These are phyloP conservation scores for Mesochorus sp. DNA, from an alignment of 2,888 invertebrate genomes.

Conservation along the genomic window DNA sequence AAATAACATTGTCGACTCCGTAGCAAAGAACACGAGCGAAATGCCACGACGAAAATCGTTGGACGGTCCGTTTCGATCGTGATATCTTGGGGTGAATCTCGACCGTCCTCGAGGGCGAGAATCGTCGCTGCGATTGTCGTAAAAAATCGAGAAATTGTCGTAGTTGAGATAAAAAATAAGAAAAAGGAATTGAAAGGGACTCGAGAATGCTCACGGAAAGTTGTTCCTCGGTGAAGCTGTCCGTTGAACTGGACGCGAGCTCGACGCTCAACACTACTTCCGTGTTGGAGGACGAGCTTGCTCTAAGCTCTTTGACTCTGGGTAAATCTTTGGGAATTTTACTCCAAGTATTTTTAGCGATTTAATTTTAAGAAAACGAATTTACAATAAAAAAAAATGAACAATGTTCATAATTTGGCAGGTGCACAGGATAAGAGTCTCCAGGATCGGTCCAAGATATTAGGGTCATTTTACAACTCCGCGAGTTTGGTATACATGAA, in stretches of 20 bases:
- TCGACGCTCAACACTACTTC: slow-evolving; percentile 62
- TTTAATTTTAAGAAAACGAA: neutral
- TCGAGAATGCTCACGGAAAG: slow-evolving; percentile 63
- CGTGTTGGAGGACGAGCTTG: slow-evolving; percentile 67
- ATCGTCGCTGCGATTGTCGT: neutral
- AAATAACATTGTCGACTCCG: too few relatives aligned
- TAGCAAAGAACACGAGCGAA: too few relatives aligned
- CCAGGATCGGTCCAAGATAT: slow-evolving; percentile 55
- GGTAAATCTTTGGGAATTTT: slow-evolving; percentile 56
- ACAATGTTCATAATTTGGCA: slow-evolving; percentile 37
- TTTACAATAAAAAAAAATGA: neutral
- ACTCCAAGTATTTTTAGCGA: neutral
- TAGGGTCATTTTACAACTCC: slow-evolving; percentile 47
- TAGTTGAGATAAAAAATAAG: neutral
- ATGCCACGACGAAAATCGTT: too few relatives aligned
- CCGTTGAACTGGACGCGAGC: slow-evolving; percentile 51
- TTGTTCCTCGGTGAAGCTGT: slow-evolving; percentile 53
- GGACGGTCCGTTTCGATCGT: too few relatives aligned
- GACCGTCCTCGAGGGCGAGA: neutral
- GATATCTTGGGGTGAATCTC: neutral
- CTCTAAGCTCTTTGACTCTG: slow-evolving; percentile 65
- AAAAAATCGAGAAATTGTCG: neutral
- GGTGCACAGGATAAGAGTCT: slow-evolving; percentile 64
- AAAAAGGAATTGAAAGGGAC: neutral
- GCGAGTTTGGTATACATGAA: slow-evolving; percentile 65